phyloP scores from a whole-genome alignment of 2,888 invertebrate species.

The Luperina nickerlii region DNA sequence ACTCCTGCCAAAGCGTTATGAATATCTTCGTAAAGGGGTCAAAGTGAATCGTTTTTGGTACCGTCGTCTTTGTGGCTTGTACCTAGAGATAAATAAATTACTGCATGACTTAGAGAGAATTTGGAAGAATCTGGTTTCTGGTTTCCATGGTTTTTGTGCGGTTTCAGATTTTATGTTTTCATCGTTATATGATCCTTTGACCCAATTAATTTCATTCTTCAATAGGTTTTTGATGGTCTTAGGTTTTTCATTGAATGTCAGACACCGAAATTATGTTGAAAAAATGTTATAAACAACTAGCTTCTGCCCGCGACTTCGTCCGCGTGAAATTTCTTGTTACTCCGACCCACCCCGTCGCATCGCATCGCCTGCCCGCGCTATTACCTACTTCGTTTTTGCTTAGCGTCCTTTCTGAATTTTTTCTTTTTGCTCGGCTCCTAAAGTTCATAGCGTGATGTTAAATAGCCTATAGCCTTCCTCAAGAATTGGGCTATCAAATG shows the following conservation, averaged over 20 bases:
- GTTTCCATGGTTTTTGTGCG: neutral
- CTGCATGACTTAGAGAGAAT: neutral
- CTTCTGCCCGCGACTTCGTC: no score
- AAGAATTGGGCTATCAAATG: no score
- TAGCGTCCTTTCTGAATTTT: no score
- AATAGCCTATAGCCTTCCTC: no score
- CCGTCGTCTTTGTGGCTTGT: conserved; percentile 7
- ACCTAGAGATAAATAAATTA: conserved; percentile 3
- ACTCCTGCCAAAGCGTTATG: conserved; percentile 42
- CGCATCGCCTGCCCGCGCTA: no score
- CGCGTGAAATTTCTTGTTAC: no score
- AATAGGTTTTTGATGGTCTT: neutral
- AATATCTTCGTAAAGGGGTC: conserved; percentile 46
- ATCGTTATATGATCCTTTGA: neutral
- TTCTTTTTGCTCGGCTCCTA: no score
- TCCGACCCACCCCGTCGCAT: no score
- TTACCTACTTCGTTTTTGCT: no score
- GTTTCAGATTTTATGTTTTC: neutral
- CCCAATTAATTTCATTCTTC: neutral
- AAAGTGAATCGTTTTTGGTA: conserved; percentile 15
- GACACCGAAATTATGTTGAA: neutral
- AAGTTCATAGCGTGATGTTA: no score
- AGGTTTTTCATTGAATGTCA: neutral
- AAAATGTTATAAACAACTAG: conserved; percentile 1
- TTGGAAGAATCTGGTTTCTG: neutral